These are phyloP conservation scores for Polydrusus cervinus DNA, from an alignment of 2,888 invertebrate genomes.

Conservation along the genomic window DNA sequence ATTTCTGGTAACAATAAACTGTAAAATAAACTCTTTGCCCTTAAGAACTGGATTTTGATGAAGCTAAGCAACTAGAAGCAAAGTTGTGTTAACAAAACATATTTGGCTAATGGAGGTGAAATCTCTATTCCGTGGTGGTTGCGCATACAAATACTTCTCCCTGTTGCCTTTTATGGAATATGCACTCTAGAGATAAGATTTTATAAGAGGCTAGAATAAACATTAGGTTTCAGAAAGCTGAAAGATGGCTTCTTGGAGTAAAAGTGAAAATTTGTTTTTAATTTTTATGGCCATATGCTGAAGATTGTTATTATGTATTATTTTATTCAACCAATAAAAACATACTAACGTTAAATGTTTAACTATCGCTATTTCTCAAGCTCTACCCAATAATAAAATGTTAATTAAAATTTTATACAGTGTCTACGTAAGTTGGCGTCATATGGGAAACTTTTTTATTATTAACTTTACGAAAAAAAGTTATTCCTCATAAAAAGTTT, in stretches of 20 bases:
- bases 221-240: not conserved
- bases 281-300: not conserved
- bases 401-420: no score
- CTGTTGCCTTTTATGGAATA: slow-evolving; percentile 22
- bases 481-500: no score
- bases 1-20: no score
- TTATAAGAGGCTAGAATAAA: slow-evolving; percentile 11
- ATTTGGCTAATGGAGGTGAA: slow-evolving; percentile 1
- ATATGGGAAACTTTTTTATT: no score
- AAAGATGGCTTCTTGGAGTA: not conserved
- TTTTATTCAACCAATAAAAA: no score
- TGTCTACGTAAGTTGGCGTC: no score
- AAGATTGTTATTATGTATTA: no score
- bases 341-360: no score
- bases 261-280: not conserved
- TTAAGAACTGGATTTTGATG: not conserved
- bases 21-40: no score
- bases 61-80: slow-evolving; percentile 14
- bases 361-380: no score
- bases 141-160: slow-evolving; percentile 18
- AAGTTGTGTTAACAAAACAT: slow-evolving; percentile 29
- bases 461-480: no score
- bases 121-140: slow-evolving; percentile 19
- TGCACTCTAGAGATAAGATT: slow-evolving; percentile 20
- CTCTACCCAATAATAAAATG: no score